Evolutionary conservation across 2,113 vertebrate genomes (phyloP).

Genomic region (Stomatorhinus ivindoensis): DNA sequence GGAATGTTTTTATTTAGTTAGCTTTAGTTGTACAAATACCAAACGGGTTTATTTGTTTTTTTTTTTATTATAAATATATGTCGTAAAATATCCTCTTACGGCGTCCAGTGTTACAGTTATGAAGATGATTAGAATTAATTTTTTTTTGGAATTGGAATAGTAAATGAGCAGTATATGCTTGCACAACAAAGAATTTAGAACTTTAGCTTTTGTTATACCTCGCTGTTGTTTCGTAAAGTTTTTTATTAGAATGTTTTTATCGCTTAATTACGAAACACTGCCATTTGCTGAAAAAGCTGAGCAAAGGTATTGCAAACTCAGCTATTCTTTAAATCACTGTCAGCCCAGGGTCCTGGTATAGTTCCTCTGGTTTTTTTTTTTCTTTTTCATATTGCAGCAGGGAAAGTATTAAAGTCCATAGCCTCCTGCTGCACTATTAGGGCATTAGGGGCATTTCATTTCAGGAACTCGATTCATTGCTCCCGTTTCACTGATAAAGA

Average conservation of each 20-base stretch:
- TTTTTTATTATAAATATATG: not conserved
- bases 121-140: not conserved
- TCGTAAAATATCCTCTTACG: not conserved
- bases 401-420: not conserved
- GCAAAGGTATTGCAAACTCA: not conserved
- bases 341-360: not conserved
- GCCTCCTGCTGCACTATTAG: not conserved
- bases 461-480: not conserved
- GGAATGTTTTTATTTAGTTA: not conserved
- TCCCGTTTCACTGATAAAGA: not conserved
- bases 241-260: not conserved
- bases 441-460: not conserved
- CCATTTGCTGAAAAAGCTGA: not conserved
- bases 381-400: not conserved
- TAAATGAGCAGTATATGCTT: constrained; percentile 6
- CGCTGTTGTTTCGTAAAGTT: not conserved
- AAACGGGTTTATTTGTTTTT: not conserved
- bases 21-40: not conserved
- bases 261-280: not conserved
- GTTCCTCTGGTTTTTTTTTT: not conserved
- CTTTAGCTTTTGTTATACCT: not conserved
- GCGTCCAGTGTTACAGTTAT: constrained; percentile 11
- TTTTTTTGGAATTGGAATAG: not conserved
- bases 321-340: not conserved
- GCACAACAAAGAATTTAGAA: not conserved